A percentile compares a stretch with the other conserved stretches of the same genome.
Evolutionary conservation across 2,888 invertebrate genomes (phyloP).

Genomic region (Lasioglossum leucozonium): DNA sequence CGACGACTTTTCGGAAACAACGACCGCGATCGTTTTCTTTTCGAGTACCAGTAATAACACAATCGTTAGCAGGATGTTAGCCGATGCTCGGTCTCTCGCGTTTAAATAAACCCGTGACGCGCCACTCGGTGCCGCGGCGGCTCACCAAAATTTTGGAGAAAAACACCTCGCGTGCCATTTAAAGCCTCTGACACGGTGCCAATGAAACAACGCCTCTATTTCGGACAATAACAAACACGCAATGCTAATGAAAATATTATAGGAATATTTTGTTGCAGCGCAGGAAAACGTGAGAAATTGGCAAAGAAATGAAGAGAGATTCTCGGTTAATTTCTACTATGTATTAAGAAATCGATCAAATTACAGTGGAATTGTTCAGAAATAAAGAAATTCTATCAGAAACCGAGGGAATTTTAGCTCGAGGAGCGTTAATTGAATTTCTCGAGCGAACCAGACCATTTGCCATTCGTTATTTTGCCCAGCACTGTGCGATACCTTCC

Average conservation of each 20-base stretch:
- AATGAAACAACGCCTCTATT: not conserved
- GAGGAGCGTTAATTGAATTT: not conserved
- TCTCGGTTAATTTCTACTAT: no score
- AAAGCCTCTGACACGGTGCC: not conserved
- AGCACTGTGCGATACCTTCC: not conserved
- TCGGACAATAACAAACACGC: not conserved
- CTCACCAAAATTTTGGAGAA: not conserved
- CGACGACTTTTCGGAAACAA: not conserved
- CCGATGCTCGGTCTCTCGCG: not conserved
- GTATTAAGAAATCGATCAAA: no score
- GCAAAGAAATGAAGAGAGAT: no score
- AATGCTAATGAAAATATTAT: not conserved
- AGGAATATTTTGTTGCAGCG: no score
- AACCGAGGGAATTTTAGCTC: no score
- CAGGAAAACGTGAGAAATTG: no score
- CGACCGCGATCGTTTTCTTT: not conserved
- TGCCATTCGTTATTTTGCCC: not conserved
- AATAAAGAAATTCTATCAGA: no score
- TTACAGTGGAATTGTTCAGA: no score
- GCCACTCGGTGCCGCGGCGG: not conserved
- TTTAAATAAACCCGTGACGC: not conserved
- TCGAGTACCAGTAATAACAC: slow-evolving; percentile 13
- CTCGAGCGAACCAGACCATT: not conserved
- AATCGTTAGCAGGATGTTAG: slow-evolving; percentile 4
- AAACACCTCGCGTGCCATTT: not conserved